Evolutionary conservation across 2,888 invertebrate species (phyloP), one percentile per base, ranked within the genome.

Genomic region (Alloscopus bannaensis): DNA sequence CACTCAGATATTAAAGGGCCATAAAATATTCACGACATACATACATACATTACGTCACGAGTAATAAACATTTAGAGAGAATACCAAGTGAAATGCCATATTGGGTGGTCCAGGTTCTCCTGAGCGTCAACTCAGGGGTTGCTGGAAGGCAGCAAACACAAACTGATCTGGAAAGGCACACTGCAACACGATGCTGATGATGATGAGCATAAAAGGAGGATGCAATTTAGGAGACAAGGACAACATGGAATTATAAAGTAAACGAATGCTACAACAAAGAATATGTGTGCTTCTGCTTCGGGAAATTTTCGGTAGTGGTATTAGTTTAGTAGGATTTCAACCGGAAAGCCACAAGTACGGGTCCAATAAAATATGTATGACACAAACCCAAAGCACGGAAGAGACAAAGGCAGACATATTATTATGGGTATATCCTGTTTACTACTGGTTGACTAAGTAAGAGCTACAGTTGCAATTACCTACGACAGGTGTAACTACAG

Each of bases 71-170:
- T 50, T 50, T 31, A 8, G 28, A 31, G 8, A 29, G 24, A 29
- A 20, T n/a, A n/a, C 18, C 11, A n/a, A n/a, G n/a, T 16, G 4
- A 47, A 47, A 55, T 55, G 22, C 26, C 26, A 55, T 26, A 24
- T 29, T 59, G 18, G 18, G 8, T 22, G 8, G 20, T 22, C 6
- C 24, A 60, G 13, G 42, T 62, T 42, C 62, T 45, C 42, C 62
- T 62, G 62, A 62, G 62, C 40, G 1, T 42, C 3, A 42, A 42
- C 62, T 62, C 62, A 62, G 62, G 62, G 62, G 62, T 24, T 16
- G 29, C 31, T 55, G 52, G 6, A 20, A 50, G 18, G 2, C 18
- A 57, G 57, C 8, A 55, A 55, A n/a, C n/a, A n/a, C n/a, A n/a
- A 42, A 29, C 31, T 59, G 31, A n/a, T n/a, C 22, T 36, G 59